Base-by-base conservation (phyloP, 1,140 invertebrate genomes). In the Leptinotarsa defecta region DNA sequence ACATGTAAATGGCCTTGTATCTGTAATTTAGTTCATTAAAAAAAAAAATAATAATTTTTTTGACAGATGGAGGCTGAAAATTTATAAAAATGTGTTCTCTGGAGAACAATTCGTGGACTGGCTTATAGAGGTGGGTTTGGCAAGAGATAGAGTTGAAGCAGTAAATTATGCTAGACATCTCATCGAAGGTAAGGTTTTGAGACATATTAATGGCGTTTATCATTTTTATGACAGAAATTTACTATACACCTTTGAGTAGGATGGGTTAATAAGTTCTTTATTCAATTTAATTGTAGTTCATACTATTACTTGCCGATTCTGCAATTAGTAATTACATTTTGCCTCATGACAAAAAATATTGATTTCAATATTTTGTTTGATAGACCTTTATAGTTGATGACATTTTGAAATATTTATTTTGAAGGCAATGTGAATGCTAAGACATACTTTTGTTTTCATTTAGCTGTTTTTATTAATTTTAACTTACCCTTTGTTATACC, bases 41-140 rank as follows among this genome's bases (percentile, higher is more conserved):
- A 34, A 34, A 5, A 34, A 34, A 34, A 34, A 11, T 11, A 43
- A 43, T 43, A 43, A 11, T 43, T 65, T 65, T 27, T 24, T 65
- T 22, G 4, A 65, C 52, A 89, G 93, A 79, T 92, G 92, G 88
- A 86, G 93, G 69, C 88, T 95, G 76, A 91, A 91, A 77, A 88
- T 90, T 5, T 95, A 95, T 80, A 89, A 89, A 52, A 88, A 90
- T 77, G 94, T 94, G 13, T 98, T 98, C 84, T 92, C 91, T 80
- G 96, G 96, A 20, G 89, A 88, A 74, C 92, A 93, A 78, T 89
- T 98, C 27, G 92, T 96, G 19, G 91, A 94, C 82, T 98, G 96
- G 96, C 87, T 98, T 8, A 86, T 95, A 11, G 88, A 91, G 78
- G 92, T 92, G 67, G 94, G 94, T 1, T 83, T 98, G 15, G 92